phyloP scores from a whole-genome alignment of 1,140 invertebrate genomes.

The Tetramorium alpestre region DNA sequence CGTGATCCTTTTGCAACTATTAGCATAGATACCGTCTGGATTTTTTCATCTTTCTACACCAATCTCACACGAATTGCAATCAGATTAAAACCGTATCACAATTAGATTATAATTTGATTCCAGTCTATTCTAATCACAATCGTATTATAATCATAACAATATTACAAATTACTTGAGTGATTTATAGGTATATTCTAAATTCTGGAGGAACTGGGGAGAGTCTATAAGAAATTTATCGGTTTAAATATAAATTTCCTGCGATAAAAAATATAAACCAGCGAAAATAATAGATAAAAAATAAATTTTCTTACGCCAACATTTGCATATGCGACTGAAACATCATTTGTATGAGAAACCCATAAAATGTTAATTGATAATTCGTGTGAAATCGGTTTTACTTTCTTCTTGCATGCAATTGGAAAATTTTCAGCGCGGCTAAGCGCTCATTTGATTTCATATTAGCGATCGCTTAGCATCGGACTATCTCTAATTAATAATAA shows the following conservation, averaged over 20 bases:
- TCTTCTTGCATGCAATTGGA: background rate
- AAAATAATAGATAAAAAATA: background rate
- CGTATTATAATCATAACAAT: slow-evolving; percentile 8
- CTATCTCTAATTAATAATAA: slow-evolving; percentile 51
- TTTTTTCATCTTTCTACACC: slow-evolving; percentile 19
- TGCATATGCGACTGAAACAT: background rate
- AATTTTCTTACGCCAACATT: background rate
- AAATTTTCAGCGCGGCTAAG: slow-evolving; percentile 12
- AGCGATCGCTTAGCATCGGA: slow-evolving; percentile 39
- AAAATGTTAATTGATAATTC: background rate
- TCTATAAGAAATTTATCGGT: background rate
- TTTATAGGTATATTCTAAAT: background rate
- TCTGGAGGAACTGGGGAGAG: background rate
- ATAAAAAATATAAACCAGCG: background rate
- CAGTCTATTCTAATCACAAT: slow-evolving; percentile 27
- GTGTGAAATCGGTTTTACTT: slow-evolving; percentile 53
- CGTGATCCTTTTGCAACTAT: slow-evolving; percentile 13
- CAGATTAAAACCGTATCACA: slow-evolving; percentile 9
- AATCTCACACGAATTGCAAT: slow-evolving; percentile 47
- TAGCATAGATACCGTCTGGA: slow-evolving; percentile 29
- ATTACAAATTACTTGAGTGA: background rate
- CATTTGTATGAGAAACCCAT: background rate
- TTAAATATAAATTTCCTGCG: background rate
- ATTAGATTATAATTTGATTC: slow-evolving; percentile 1
- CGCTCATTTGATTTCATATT: slow-evolving; percentile 46